Conservation (phyloP, 1,140 invertebrate species). For the Lineus longissimus region DNA sequence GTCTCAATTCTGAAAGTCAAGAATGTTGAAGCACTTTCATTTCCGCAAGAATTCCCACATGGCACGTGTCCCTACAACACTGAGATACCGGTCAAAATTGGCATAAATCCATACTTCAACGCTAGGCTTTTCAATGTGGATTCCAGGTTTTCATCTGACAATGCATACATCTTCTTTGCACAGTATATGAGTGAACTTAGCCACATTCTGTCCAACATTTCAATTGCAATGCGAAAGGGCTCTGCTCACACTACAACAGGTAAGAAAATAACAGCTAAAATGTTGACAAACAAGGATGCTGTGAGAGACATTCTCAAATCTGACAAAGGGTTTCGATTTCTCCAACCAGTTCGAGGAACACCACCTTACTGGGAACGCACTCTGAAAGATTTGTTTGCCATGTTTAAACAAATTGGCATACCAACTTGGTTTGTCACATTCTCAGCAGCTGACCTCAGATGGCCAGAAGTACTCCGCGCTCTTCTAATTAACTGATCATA, state of each 20-base stretch:
- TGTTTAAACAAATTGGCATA: background rate
- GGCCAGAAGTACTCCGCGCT: background rate
- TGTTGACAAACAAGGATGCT: background rate
- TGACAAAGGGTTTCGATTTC: background rate
- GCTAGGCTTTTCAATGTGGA: background rate
- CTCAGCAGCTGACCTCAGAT: background rate
- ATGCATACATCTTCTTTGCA: conserved; percentile 1
- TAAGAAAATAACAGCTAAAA: background rate
- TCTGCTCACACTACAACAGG: background rate
- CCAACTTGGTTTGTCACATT: conserved; percentile 4
- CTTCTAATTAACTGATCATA: background rate
- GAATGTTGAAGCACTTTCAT: background rate
- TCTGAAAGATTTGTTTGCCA: background rate
- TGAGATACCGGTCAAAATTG: background rate
- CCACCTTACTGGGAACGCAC: background rate
- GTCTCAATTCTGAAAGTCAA: background rate
- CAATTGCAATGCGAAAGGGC: background rate
- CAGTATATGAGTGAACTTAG: background rate
- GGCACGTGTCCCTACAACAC: background rate
- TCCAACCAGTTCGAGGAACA: conserved; percentile 7
- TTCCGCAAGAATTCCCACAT: background rate
- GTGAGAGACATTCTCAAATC: background rate
- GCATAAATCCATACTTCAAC: background rate
- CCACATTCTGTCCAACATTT: background rate
- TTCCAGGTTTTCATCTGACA: background rate